phyloP scores from a whole-genome alignment of 2,797 vertebrate genomes.

The Microctenopoma lineatum region DNA sequence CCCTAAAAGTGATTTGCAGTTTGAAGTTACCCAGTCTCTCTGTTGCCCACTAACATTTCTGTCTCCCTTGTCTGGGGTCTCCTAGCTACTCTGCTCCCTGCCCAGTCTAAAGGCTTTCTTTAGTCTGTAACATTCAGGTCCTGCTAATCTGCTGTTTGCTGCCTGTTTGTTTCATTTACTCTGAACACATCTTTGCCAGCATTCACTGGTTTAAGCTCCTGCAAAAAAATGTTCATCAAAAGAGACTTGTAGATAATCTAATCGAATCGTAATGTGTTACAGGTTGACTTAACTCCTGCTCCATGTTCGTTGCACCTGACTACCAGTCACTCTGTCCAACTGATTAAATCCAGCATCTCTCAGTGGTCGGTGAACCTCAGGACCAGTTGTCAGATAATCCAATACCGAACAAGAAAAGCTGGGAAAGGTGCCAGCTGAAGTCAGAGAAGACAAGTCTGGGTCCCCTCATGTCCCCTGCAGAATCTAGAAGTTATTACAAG shows the following conservation, averaged over 20 bases:
- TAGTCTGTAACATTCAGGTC: background rate
- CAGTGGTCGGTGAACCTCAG: constrained; percentile 1
- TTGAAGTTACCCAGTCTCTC: background rate
- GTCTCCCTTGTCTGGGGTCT: constrained; percentile 14
- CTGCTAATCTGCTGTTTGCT: constrained; percentile 3
- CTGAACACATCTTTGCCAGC: background rate
- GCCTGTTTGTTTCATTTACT: constrained; percentile 18
- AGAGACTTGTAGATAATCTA: too few relatives aligned
- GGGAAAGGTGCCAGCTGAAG: constrained; percentile 2
- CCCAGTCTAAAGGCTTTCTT: constrained; percentile 29
- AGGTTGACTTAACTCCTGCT: background rate
- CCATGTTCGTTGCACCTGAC: background rate
- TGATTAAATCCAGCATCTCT: constrained; percentile 2
- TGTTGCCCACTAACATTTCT: constrained; percentile 9
- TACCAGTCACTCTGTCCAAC: constrained; percentile 2
- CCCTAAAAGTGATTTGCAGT: too few relatives aligned
- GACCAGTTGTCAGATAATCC: background rate
- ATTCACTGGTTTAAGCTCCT: too few relatives aligned
- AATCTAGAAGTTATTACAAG: constrained; percentile 5
- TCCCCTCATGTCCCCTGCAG: constrained; percentile 13
- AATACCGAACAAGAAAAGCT: constrained; percentile 21
- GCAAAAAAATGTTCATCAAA: too few relatives aligned
- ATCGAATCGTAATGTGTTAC: too few relatives aligned
- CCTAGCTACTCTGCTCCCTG: constrained; percentile 27
- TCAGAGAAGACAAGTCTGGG: background rate